Evolutionary conservation across 2,113 vertebrate species (phyloP), one percentile per base, ranked within the genome.

Genomic region (Myxocyprinus asiaticus): DNA sequence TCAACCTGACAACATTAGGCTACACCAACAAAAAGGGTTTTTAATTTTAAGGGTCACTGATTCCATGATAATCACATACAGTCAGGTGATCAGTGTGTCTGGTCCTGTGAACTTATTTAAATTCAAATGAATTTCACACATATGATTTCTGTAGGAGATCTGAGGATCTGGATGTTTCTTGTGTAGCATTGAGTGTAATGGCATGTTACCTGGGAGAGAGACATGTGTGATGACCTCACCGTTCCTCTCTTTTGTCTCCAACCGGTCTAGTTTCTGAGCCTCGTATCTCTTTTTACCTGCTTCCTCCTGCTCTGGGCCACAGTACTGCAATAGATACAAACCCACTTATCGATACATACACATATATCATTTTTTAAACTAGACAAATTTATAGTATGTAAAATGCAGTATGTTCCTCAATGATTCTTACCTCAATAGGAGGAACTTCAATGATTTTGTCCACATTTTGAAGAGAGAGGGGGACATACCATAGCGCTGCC

Each of bases 401-500:
- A 12, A n/a, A 67, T 4, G 47, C 64, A 67, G n/a, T 67, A 15
- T 56, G 12, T 56, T 14, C 5, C 53, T 6, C 43, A 1, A 14
- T 9, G 14, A 9, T n/a, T 76, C 89, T 89, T 93, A 98, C 97
- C 96, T 95, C 90, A 14, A 98, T 94, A 0, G 95, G 93, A 4
- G 98, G 97, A 83, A 99, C 97, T 80, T 98, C 94, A 10, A 92
- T 83, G 83, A 98, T 91, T 89, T 95, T 97, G 87, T 95, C 93
- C 62, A 97, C 94, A 0, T 98, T 96, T 88, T 94, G 87, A 85
- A 98, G 90, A 4, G 97, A 97, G 77, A 96, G 90, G 0, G 97
- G 96, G 72, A 99, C 98, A 0, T 98, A 99, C 98, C 98, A 99
- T 82, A 99, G 88, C 0, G 95, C 93, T 0, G 98, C 98, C 84